phyloP scores from a whole-genome alignment of 2,113 vertebrate species.

The Bufo gargarizans region DNA sequence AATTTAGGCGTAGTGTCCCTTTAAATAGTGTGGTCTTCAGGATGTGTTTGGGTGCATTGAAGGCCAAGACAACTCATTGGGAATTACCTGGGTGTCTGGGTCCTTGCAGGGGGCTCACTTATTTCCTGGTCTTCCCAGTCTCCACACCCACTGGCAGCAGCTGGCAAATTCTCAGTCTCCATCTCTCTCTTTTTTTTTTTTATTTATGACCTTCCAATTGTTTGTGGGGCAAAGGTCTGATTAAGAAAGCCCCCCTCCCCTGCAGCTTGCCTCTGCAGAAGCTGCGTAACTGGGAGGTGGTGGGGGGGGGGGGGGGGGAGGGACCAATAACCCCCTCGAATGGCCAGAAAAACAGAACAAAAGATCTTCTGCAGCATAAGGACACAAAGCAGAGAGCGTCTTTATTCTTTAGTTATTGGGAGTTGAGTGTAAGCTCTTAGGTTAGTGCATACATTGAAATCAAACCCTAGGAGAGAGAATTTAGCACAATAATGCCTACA shows the following conservation, averaged over 20 bases:
- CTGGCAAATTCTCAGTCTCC: constrained; percentile 37
- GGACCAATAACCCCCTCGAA: background rate
- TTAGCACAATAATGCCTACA: background rate
- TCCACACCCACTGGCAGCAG: constrained; percentile 42
- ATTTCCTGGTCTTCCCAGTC: background rate
- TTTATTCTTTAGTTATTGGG: background rate
- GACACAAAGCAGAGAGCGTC: constrained; percentile 29
- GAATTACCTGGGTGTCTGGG: constrained; percentile 22
- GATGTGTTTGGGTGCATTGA: background rate
- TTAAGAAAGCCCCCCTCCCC: constrained; percentile 27
- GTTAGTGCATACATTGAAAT: background rate
- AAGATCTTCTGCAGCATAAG: constrained; percentile 10
- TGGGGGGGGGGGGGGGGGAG: constrained; percentile 1
- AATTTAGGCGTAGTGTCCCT: background rate
- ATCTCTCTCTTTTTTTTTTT: constrained; percentile 28
- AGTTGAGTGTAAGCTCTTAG: constrained; percentile 33
- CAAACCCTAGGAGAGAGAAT: background rate
- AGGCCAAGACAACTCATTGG: background rate
- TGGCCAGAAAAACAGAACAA: constrained; percentile 28
- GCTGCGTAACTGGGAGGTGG: background rate
- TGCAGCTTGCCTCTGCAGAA: constrained; percentile 42
- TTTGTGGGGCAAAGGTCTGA: constrained; percentile 64
- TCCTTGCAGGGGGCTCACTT: background rate
- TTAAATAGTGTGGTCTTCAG: background rate
- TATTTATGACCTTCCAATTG: constrained; percentile 66